These are phyloP conservation scores for Myrmecobius fasciatus DNA, from an alignment of 2,113 vertebrate species.

Conservation along the genomic window DNA sequence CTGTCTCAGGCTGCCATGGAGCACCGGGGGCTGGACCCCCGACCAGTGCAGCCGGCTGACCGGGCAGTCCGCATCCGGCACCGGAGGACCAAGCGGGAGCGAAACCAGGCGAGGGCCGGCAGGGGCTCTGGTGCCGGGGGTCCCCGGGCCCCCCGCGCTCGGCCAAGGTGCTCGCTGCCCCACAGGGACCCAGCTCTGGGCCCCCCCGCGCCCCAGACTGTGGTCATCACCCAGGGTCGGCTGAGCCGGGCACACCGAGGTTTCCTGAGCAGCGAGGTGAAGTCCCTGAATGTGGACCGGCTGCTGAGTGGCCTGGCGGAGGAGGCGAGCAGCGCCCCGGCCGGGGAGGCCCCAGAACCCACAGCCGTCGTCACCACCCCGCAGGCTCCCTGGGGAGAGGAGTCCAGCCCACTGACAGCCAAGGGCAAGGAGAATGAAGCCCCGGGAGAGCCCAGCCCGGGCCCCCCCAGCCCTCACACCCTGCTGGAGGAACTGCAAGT, in stretches of 20 bases:
- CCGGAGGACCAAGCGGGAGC: conserved; percentile 69
- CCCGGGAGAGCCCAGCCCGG: conserved; percentile 37
- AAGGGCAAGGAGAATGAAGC: conserved; percentile 66
- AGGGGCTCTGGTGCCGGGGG: conserved; percentile 1
- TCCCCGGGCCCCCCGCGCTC: not conserved
- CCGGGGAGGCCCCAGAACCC: conserved; percentile 29
- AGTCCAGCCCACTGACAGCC: not conserved
- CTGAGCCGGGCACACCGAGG: conserved; percentile 74
- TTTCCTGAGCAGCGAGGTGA: conserved; percentile 91
- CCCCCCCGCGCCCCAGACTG: conserved; percentile 42
- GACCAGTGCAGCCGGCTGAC: conserved; percentile 55
- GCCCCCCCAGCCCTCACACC: conserved; percentile 50
- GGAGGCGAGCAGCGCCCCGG: conserved; percentile 30
- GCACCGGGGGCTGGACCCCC: not conserved
- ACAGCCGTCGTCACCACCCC: conserved; percentile 6
- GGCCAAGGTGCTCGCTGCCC: not conserved
- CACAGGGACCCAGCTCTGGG: conserved; percentile 7
- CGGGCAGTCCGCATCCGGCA: conserved; percentile 59
- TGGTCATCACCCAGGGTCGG: conserved; percentile 76
- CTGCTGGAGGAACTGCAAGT: conserved; percentile 80
- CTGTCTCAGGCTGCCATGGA: conserved; percentile 60
- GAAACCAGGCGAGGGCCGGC: conserved; percentile 60
- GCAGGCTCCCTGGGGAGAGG: not conserved
- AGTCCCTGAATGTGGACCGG: conserved; percentile 83
- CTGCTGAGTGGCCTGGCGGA: conserved; percentile 67